Base-by-base conservation (phyloP, 2,797 vertebrate species). In the Sebastes oblongus region DNA sequence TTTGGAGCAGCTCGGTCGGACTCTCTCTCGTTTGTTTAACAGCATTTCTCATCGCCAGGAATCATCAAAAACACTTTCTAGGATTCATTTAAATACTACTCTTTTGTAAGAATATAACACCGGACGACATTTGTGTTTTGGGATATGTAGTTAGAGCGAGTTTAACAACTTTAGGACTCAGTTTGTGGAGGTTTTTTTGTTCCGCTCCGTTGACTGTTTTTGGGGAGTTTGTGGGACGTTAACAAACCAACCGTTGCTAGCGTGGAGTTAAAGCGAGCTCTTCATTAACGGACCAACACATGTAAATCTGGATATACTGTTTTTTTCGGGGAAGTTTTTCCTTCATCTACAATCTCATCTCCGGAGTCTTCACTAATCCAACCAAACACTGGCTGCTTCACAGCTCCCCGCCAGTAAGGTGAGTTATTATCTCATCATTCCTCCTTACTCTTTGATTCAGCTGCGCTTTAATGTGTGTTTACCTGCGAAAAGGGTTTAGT, bases 1-100 rank as follows among this genome's bases (percentile, higher is more conserved):
- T 83, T 85, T 85, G 92, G 88, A 89, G 81, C 84, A 83, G 79
- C 79, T 39, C 73, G 84, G 88, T 91, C 81, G 36, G 36, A 39
- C 36, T 39, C 36, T 94, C 13, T 95, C 86, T 90, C 88, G 87
- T 89, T 89, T 87, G 90, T 91, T 84, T 79, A 75, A 82, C 73
- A 56, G 70, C 81, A 13, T 79, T 81, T 88, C 82, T 85, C 72
- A 36, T 39, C 61, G 58, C 69, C 77, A 74, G 88, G 85, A 91
- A 73, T 36, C 64, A 27, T 60, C 69, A 6, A 22, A 55, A 76
- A 82, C n/a, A 83, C 78, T 80, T 75, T 78, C 11, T 20, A 66
- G 79, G 69, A 83, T 77, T 80, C 18, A 42, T 22, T 22, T 1
- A 67, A 25, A 3, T 5, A 6, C 25, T 18, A 8, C 1, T 1